Conservation (phyloP, 2,113 vertebrate genomes). For the Lontra canadensis region DNA sequence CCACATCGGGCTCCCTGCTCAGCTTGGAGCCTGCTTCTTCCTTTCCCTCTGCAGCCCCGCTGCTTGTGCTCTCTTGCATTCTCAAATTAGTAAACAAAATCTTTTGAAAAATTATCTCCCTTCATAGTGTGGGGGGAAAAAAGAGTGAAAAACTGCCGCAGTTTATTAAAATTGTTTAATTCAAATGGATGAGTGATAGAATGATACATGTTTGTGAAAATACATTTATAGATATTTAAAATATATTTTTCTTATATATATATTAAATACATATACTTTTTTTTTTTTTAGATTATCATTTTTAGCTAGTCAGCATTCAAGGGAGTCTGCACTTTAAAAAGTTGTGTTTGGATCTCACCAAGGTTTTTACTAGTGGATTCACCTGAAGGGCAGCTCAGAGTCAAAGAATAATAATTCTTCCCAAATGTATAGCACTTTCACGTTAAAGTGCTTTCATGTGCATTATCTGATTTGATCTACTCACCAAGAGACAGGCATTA, state of each 20-base stretch:
- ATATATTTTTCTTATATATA: not conserved
- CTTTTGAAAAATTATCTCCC: not conserved
- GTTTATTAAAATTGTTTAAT: not conserved
- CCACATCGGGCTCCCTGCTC: not conserved
- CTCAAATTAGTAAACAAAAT: not conserved
- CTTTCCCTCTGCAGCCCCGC: not conserved
- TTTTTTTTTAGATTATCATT: not conserved
- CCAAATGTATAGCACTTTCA: not conserved
- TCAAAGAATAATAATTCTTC: conserved; percentile 49
- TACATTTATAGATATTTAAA: not conserved
- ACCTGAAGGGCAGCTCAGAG: conserved; percentile 41
- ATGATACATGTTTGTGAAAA: not conserved
- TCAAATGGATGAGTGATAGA: not conserved
- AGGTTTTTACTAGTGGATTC: conserved; percentile 7
- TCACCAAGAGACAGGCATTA: not conserved
- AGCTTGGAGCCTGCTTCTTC: not conserved
- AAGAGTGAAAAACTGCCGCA: not conserved
- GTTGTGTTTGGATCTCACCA: not conserved
- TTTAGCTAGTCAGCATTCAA: not conserved
- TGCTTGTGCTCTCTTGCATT: not conserved
- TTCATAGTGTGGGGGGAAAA: not conserved
- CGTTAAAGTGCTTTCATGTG: conserved; percentile 1
- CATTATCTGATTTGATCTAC: conserved; percentile 24
- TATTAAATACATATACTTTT: not conserved
- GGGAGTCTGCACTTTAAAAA: not conserved